These are phyloP conservation scores for Tetramorium parvispinum DNA, from an alignment of 1,140 invertebrate species.

Conservation along the genomic window DNA sequence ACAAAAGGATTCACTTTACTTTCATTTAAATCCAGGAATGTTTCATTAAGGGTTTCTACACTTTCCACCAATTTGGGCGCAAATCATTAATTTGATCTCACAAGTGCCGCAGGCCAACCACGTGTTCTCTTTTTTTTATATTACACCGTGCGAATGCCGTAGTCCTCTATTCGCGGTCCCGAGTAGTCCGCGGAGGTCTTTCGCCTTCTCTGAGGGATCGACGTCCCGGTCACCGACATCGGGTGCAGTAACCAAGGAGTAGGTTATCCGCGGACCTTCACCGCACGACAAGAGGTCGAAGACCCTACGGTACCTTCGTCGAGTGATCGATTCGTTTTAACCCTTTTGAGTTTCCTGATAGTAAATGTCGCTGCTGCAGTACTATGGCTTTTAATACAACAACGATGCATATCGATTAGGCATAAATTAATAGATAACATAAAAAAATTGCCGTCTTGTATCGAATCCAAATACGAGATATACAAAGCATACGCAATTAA, in stretches of 20 bases:
- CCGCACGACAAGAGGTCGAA: constrained; percentile 76
- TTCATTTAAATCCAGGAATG: neutral
- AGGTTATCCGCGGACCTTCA: constrained; percentile 80
- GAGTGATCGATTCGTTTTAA: constrained; percentile 56
- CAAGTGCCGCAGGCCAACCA: neutral
- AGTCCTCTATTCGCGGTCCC: constrained; percentile 64
- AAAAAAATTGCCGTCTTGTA: neutral
- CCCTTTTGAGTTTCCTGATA: constrained; percentile 32
- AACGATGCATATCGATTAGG: neutral
- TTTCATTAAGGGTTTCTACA: neutral
- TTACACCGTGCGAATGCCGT: constrained; percentile 63
- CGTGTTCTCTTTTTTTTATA: constrained; percentile 37
- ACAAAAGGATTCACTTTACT: neutral
- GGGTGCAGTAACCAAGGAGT: constrained; percentile 74
- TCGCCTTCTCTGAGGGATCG: constrained; percentile 77
- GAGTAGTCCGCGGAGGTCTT: constrained; percentile 72
- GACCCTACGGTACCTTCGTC: constrained; percentile 71
- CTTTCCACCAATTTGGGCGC: neutral
- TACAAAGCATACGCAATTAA: neutral
- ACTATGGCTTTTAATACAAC: neutral
- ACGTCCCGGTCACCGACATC: constrained; percentile 81
- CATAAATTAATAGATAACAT: neutral
- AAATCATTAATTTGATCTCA: constrained; percentile 9
- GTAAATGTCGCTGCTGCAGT: neutral
- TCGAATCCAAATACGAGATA: neutral